Conservation (phyloP, 2,113 vertebrate genomes). For the Kryptolebias marmoratus region DNA sequence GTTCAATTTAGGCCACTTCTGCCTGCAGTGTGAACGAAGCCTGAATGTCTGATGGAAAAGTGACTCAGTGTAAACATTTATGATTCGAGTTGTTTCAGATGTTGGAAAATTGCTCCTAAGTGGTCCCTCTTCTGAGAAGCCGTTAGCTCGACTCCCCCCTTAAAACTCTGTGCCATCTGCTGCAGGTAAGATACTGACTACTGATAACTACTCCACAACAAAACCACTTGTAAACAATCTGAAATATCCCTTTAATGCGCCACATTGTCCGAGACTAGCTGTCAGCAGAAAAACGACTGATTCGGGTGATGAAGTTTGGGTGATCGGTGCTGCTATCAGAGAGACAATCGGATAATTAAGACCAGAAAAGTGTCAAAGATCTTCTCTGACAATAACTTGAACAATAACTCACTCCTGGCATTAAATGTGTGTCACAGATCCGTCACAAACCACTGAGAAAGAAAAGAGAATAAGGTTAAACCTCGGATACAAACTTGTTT, state of each 20-base stretch:
- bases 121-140: no score
- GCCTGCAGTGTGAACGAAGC: no score
- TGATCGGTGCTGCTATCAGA: no score
- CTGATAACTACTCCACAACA: background rate
- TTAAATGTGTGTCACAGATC: constrained; percentile 40
- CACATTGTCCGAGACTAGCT: background rate
- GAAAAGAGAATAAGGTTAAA: constrained; percentile 45
- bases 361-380: background rate
- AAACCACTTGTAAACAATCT: background rate
- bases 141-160: no score
- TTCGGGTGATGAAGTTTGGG: no score
- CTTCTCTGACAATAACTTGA: background rate
- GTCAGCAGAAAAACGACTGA: background rate
- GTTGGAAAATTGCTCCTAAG: background rate
- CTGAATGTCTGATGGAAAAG: no score
- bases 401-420: background rate
- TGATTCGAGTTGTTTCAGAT: constrained; percentile 1
- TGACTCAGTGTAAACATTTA: no score
- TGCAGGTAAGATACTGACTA: background rate
- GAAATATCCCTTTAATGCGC: no score
- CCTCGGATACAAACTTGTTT: constrained; percentile 14
- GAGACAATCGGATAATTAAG: no score
- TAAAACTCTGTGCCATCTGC: background rate
- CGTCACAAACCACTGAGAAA: constrained; percentile 23
- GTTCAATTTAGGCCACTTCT: no score